Evolutionary conservation across 2,113 vertebrate species (phyloP).

Genomic region (Sigmodon hispidus): DNA sequence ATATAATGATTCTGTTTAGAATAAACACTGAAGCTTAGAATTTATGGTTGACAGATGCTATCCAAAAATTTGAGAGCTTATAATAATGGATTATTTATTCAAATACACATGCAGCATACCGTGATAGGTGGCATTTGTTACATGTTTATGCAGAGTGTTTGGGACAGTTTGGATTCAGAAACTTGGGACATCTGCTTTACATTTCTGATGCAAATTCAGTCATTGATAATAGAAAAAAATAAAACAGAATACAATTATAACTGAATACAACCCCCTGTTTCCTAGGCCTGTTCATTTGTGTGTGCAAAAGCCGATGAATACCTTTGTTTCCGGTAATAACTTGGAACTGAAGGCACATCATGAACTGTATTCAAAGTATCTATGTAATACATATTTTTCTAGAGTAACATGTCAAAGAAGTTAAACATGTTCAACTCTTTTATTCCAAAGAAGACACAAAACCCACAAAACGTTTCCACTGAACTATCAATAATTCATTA

Average conservation of each 20-base stretch:
- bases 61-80: background rate
- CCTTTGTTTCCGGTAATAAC: background rate
- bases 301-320: background rate
- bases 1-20: background rate
- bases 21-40: background rate
- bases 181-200: background rate
- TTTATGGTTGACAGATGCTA: background rate
- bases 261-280: background rate
- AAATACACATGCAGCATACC: background rate
- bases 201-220: background rate
- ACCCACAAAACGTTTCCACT: background rate
- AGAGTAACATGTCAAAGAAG: background rate
- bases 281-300: background rate
- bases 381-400: background rate
- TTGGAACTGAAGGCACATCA: background rate
- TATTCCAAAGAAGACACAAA: background rate
- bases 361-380: background rate
- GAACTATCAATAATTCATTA: background rate
- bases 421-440: background rate
- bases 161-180: background rate
- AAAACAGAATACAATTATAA: background rate
- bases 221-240: background rate
- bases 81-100: background rate
- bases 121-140: background rate
- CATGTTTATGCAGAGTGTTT: background rate